Conservation (phyloP, 1,140 invertebrate genomes). For the Lepidurus packardi region DNA sequence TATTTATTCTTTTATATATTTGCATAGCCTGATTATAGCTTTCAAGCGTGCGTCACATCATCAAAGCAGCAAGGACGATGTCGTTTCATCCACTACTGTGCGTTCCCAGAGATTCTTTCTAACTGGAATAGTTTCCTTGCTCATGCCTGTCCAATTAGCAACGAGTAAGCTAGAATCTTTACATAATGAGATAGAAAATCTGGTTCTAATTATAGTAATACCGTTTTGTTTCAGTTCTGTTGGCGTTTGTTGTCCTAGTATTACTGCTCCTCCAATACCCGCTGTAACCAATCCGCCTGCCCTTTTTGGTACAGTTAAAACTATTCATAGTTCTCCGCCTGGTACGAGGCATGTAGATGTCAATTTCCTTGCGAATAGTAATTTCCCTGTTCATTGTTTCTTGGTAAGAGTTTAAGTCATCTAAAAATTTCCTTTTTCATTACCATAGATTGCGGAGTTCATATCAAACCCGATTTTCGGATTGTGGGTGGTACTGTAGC, state of each 20-base stretch:
- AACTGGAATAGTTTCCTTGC: conserved; percentile 22
- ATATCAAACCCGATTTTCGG: conserved; percentile 50
- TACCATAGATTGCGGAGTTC: conserved; percentile 59
- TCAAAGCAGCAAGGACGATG: conserved; percentile 23
- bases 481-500: conserved; percentile 59
- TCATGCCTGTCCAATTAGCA: conserved; percentile 33
- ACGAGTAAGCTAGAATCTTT: conserved; percentile 28
- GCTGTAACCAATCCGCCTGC: background rate
- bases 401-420: background rate
- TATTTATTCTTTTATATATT: background rate
- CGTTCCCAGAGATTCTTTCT: conserved; percentile 26
- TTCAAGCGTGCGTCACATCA: conserved; percentile 30
- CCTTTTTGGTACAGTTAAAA: background rate
- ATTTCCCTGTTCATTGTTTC: background rate
- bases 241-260: conserved; percentile 33
- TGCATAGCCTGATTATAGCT: conserved; percentile 31
- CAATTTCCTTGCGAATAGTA: background rate
- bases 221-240: conserved; percentile 28
- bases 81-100: conserved; percentile 33
- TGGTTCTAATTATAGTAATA: background rate
- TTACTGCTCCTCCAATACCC: background rate
- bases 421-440: background rate
- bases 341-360: background rate
- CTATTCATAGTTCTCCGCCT: no score
- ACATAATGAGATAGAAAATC: no score